Evolutionary conservation across 2,113 vertebrate species (phyloP).

Genomic region (Camelus dromedarius): DNA sequence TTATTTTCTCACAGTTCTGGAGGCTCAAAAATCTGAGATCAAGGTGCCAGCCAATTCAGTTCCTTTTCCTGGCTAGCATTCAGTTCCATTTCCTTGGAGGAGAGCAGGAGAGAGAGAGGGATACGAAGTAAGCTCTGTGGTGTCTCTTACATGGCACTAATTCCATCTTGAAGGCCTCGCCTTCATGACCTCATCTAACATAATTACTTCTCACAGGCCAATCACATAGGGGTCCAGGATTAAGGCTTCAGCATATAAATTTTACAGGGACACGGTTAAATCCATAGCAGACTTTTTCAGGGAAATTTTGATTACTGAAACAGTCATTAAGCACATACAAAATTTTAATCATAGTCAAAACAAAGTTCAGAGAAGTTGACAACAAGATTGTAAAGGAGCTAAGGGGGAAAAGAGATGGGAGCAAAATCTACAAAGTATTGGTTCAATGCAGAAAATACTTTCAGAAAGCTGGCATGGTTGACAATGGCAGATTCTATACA

Average conservation of each 20-base stretch:
- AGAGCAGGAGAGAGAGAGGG: neutral
- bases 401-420: neutral
- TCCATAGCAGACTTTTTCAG: constrained; percentile 1
- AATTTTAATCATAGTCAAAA: neutral
- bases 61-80: neutral
- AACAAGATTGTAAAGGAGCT: neutral
- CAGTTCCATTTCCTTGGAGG: neutral
- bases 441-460: neutral
- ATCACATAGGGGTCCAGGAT: neutral
- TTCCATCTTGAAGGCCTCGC: neutral
- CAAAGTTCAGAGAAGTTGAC: neutral
- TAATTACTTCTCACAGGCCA: neutral
- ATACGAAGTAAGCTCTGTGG: neutral
- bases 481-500: neutral
- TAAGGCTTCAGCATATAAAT: neutral
- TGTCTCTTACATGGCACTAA: neutral
- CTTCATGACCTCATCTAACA: neutral
- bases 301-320: constrained; percentile 48
- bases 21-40: neutral
- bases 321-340: neutral
- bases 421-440: neutral
- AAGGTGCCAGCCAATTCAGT: neutral
- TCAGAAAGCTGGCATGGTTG: neutral
- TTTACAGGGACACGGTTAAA: neutral
- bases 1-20: neutral